A percentile compares a stretch with the other conserved stretches of the same genome.
Evolutionary conservation across 2,113 vertebrate species (phyloP).

Genomic region (human (Homo sapiens)): GRCh38 chr15:30202001-30202500

Average conservation of each 20-base stretch:
- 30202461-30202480: background rate
- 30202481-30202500: background rate
- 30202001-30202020: background rate
- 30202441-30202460: background rate
- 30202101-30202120: background rate
- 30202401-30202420: background rate
- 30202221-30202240: background rate
- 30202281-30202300: background rate
- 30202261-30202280: background rate
- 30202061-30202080: background rate
- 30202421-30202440: background rate
- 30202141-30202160: background rate
- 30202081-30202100: background rate
- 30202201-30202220: background rate
- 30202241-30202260: background rate
- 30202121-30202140: background rate
- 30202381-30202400: background rate
- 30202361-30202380: background rate
- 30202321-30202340: background rate
- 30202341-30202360: background rate
- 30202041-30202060: background rate
- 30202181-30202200: background rate
- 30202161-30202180: background rate
- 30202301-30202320: background rate
- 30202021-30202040: background rate